Evolutionary conservation across 2,113 vertebrate genomes (phyloP).

Genomic region (Engraulis encrasicolus): DNA sequence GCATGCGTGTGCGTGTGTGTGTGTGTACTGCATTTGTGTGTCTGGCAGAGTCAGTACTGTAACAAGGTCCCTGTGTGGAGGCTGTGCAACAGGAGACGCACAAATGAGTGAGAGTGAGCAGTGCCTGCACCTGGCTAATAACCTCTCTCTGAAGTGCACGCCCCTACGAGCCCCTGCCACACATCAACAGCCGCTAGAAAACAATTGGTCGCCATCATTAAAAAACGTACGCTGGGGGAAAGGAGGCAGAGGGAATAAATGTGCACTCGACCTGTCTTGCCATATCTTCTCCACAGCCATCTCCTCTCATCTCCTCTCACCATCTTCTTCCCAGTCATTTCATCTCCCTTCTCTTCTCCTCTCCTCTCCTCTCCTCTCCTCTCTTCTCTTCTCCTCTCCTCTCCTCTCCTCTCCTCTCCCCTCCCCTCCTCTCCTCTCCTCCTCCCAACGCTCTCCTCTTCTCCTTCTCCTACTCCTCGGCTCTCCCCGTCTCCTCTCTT

Average conservation of each 20-base stretch:
- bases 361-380: no score
- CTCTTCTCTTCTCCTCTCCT: no score
- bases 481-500: no score
- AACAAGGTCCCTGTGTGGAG: not conserved
- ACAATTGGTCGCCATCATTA: not conserved
- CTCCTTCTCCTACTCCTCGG: no score
- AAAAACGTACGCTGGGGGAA: not conserved
- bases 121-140: not conserved
- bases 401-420: no score
- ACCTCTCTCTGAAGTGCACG: not conserved
- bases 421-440: conserved; percentile 26
- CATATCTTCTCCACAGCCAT: no score
- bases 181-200: conserved; percentile 15
- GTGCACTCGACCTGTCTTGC: not conserved
- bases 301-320: not conserved
- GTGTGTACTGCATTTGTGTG: not conserved
- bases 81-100: not conserved
- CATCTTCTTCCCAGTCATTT: no score
- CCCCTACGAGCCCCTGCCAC: not conserved
- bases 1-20: not conserved
- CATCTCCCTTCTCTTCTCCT: no score
- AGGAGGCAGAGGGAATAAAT: not conserved
- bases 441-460: no score
- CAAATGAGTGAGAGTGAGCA: not conserved
- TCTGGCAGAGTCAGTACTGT: not conserved